Evolutionary conservation across 2,113 vertebrate genomes (phyloP), one percentile per base, ranked within the genome.

Genomic region (Rhagologus leucostigma): DNA sequence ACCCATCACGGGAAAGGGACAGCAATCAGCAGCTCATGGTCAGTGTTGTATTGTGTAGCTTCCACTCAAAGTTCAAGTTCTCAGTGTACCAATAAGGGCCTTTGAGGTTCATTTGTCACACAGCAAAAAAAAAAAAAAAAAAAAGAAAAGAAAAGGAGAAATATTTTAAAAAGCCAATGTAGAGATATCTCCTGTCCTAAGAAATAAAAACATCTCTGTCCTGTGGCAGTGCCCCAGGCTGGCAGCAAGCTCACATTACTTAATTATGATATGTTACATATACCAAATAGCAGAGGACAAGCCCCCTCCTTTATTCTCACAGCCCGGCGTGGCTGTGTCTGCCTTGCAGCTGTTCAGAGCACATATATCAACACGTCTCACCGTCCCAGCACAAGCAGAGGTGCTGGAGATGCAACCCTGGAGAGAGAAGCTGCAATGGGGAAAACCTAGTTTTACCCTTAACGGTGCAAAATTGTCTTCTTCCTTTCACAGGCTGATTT

Each of bases 321-420:
- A 82, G 77, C 33, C 70, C 67, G 35, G 52, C 0, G 0, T 1
- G 35, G 77, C 69, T 39, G 6, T 76, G 90, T 87, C 86, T 96
- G 88, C 86, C 86, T 82, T 2, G 30, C 92, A 96, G 93, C 90
- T 94, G 84, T 87, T 94, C 88, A 69, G 86, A 62, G 53, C 79
- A 78, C 62, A 47, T 78, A 35, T 16, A 94, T 89, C 93, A 90
- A 92, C 68, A 69, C 0, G 0, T 39, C 87, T 68, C 37, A 75
- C 73, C 89, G 78, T 57, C 88, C 65, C 69, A 49, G 39, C 3
- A 2, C 33, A 76, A 50, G 60, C 8, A 3, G 92, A 68, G 79
- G 59, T 90, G 68, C 79, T 87, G 60, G 73, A 44, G 68, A 71
- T 75, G 29, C 49, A 89, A 13, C 68, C 37, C 78, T 62, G 29